Conservation (phyloP, 1,140 invertebrate species). For the Drosophila nikananu region DNA sequence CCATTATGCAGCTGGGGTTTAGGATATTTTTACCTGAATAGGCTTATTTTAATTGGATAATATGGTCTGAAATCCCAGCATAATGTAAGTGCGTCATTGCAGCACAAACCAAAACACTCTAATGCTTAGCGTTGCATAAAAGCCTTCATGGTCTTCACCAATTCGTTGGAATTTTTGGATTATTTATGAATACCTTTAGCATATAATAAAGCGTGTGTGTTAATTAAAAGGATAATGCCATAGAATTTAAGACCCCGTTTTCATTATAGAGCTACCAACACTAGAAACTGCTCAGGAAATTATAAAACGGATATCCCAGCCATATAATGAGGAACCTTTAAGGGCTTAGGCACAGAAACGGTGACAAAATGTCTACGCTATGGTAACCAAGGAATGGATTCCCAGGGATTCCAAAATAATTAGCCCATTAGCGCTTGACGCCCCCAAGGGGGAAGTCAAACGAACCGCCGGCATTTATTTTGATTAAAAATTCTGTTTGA, state of each 20-base stretch:
- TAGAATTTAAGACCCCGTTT: too few relatives aligned
- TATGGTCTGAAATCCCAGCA: background rate
- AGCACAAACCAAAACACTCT: background rate
- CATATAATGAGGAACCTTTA: background rate
- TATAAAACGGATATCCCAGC: too few relatives aligned
- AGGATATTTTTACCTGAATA: background rate
- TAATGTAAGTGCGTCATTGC: background rate
- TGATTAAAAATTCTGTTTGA: constrained; percentile 51
- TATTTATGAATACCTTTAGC: too few relatives aligned
- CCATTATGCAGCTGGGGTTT: constrained; percentile 16
- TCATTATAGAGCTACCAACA: too few relatives aligned
- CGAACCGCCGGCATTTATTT: constrained; percentile 27
- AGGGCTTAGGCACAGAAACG: background rate
- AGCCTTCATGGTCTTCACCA: background rate
- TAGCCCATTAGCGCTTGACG: constrained; percentile 22
- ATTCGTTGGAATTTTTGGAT: background rate
- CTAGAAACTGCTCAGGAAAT: too few relatives aligned
- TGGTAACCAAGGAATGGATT: constrained; percentile 1
- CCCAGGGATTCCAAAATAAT: constrained; percentile 11
- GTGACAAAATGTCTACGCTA: background rate
- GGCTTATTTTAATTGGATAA: background rate
- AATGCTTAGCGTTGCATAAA: background rate
- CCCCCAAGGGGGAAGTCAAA: constrained; percentile 7
- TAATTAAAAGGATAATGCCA: too few relatives aligned
- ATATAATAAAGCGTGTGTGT: too few relatives aligned